Base-by-base conservation (phyloP, 1,140 invertebrate genomes). In the Cotesia chilonis region DNA sequence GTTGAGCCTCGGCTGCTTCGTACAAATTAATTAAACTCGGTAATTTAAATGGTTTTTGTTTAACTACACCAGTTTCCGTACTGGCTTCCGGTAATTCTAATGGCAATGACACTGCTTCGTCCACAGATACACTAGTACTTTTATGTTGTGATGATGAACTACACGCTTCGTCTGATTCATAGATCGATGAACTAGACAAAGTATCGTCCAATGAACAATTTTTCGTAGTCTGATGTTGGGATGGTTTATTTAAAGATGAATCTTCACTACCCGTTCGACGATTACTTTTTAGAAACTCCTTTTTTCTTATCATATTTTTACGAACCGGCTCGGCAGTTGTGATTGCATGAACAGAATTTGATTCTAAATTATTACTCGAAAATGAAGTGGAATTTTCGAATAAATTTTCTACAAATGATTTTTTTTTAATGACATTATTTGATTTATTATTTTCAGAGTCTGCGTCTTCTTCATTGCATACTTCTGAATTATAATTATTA, bases 21-120 rank as follows among this genome's bases (percentile, higher is more conserved):
- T 83, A 78, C n/a, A 84, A 74, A 76, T 84, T 85, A 10, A 82
- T 77, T 36, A 84, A 75, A 74, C 83, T 83, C 72, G 85, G 83
- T 70, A 87, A 74, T 80, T 78, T 57, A 70, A 74, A 69, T 51
- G 74, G 73, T 59, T 73, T 70, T 64, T 73, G 36, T 17, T 17
- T 9, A 47, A 54, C 52, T 17, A 38, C 28, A 41, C 3, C 28
- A 9, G 52, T 14, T 17, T 55, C 51, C 1, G 65, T 57, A 57
- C 57, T 52, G 12, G 17, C 7, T n/a, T 65, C 47, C 7, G 57
- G 47, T 37, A 35, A 55, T 38, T 51, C 54, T 9, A 67, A 17
- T 47, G 63, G 20, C 64, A 67, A 10, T 36, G 65, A 59, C 4
- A 37, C 55, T 51, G 71, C 65, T 20, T 47, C 71, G n/a, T 68